These are phyloP conservation scores for Anastatus disparis DNA, from an alignment of 1,140 invertebrate species.

Conservation along the genomic window DNA sequence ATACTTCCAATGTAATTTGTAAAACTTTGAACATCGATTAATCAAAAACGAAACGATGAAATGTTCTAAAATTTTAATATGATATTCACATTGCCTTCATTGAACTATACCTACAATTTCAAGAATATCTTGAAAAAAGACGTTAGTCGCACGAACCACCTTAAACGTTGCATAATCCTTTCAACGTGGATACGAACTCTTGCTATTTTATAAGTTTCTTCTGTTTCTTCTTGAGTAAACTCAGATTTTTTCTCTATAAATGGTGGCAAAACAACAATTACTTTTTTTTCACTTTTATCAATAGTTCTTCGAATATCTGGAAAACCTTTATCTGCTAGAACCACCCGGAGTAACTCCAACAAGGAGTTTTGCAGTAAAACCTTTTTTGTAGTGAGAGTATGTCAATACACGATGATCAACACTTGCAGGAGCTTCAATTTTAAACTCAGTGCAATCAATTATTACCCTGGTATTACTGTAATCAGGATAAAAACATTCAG, in stretches of 20 bases:
- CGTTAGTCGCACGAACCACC: too few relatives aligned
- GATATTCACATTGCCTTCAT: too few relatives aligned
- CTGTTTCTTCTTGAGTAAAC: slow-evolving; percentile 49
- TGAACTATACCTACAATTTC: too few relatives aligned
- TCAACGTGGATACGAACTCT: slow-evolving; percentile 56
- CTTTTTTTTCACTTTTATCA: slow-evolving; percentile 38
- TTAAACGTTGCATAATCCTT: slow-evolving; percentile 51
- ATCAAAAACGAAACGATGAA: too few relatives aligned
- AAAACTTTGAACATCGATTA: too few relatives aligned
- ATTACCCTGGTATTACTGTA: too few relatives aligned
- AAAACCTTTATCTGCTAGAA: slow-evolving; percentile 58
- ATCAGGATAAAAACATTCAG: slow-evolving; percentile 7
- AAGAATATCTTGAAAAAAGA: too few relatives aligned
- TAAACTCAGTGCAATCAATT: too few relatives aligned
- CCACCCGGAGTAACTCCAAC: slow-evolving; percentile 59
- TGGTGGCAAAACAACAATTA: slow-evolving; percentile 51
- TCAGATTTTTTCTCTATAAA: slow-evolving; percentile 44
- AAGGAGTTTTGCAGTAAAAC: slow-evolving; percentile 54
- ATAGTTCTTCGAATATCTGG: slow-evolving; percentile 45
- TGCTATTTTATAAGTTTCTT: slow-evolving; percentile 53
- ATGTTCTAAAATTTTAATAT: too few relatives aligned
- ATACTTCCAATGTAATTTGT: too few relatives aligned
- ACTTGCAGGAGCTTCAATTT: slow-evolving; percentile 52
- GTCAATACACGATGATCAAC: slow-evolving; percentile 47
- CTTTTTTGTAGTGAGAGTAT: slow-evolving; percentile 60